Base-by-base conservation (phyloP, 2,113 vertebrate species). In the Morone saxatilis region DNA sequence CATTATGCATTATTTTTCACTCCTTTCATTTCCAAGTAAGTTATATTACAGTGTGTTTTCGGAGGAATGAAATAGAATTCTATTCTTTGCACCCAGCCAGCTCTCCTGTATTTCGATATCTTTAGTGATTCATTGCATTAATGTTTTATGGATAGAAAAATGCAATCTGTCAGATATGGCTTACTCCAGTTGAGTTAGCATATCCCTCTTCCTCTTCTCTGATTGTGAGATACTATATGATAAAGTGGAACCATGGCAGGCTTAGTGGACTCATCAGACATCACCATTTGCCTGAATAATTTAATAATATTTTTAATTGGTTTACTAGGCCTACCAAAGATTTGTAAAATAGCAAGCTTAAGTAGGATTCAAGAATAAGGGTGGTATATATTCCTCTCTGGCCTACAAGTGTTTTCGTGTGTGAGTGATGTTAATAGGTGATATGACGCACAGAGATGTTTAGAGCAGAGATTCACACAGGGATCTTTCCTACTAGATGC, bases 61-160 rank as follows among this genome's bases (percentile, higher is more conserved):
- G 45, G 54, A 75, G 75, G 53, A 90, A 84, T 80, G 51, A 88
- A 87, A 88, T 80, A 76, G 40, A 84, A 65, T 76, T 83, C 80
- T 68, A 65, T 86, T 81, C 73, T 76, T 53, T 84, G 70, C 43
- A 76, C 67, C 63, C 45, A 51, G 50, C 68, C 40, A 14, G 20
- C 62, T 71, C 75, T 71, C 65, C 56, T 75, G 81, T 86, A 85
- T 92, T 88, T 76, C 16, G 40, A 78, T 91, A 89, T 88, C 65
- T 86, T 88, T 89, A 88, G 89, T 91, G 89, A 93, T 91, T 86
- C 83, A 80, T 78, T 85, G 65, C 78, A 91, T 94, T 14, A 91
- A 93, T 89, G 81, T 90, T 94, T 93, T 81, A 93, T 92, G 85
- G 76, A 56, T 16, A 71, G 47, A 76, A 89, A 92, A 92, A 85